Evolutionary conservation across 2,797 vertebrate genomes (phyloP).

Genomic region (Parauchenoglanis ngamensis): DNA sequence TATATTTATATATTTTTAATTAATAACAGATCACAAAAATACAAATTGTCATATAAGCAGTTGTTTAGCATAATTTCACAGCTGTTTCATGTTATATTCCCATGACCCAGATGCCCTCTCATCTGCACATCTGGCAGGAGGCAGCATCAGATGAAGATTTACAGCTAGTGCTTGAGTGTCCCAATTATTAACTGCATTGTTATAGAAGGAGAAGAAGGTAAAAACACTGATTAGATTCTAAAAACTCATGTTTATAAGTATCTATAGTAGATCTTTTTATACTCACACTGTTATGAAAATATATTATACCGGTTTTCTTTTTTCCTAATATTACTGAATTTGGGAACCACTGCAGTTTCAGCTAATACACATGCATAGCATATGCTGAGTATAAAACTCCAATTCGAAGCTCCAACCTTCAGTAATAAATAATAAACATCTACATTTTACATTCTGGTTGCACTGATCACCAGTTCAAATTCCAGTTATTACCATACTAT

Average conservation of each 20-base stretch:
- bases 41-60: not conserved
- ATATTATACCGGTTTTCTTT: not conserved
- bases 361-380: not conserved
- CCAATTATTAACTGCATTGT: slow-evolving; percentile 8
- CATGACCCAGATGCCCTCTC: slow-evolving; percentile 19
- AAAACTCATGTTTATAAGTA: not conserved
- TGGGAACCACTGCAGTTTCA: not conserved
- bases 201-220: not conserved
- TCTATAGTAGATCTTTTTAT: not conserved
- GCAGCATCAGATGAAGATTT: slow-evolving; percentile 24
- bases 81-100: not conserved
- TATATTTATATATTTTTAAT: not conserved
- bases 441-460: not conserved
- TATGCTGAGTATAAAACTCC: not conserved
- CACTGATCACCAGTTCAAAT: not conserved
- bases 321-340: not conserved
- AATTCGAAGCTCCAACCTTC: not conserved
- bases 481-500: not conserved
- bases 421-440: not conserved
- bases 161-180: slow-evolving; percentile 3
- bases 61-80: not conserved
- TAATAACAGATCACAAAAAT: not conserved
- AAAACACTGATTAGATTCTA: not conserved
- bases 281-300: not conserved
- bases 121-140: slow-evolving; percentile 17